Conservation (phyloP, 2,113 vertebrate species). For the Illadopsis cleaveri region DNA sequence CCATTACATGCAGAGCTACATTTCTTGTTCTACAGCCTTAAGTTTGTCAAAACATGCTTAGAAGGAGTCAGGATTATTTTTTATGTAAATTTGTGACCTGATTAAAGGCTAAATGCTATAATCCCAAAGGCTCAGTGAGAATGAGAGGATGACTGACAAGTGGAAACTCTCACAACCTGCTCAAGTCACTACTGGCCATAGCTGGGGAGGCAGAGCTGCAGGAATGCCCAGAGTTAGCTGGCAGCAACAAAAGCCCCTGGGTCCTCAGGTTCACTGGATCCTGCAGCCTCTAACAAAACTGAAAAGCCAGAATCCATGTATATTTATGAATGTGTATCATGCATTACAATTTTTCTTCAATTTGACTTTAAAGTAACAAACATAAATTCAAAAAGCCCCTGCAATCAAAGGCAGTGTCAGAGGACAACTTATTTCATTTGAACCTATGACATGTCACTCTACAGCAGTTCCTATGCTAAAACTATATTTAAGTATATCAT, state of each 20-base stretch:
- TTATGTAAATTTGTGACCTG: not conserved
- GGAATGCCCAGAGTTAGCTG: not conserved
- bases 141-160: not conserved
- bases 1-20: fast-evolving
- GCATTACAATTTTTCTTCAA: not conserved
- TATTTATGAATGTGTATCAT: not conserved
- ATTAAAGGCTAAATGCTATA: not conserved
- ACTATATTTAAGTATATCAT: not conserved
- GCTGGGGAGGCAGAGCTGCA: not conserved
- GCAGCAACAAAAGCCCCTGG: fast-evolving
- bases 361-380: not conserved
- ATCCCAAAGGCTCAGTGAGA: not conserved
- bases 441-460: not conserved
- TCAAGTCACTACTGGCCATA: not conserved
- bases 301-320: not conserved
- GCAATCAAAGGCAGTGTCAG: not conserved
- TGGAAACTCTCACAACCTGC: not conserved
- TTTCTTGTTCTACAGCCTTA: not conserved
- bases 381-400: not conserved
- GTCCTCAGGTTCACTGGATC: not conserved
- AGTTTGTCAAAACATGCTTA: not conserved
- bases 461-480: not conserved
- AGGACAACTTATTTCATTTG: not conserved
- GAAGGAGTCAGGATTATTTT: not conserved
- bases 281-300: not conserved